These are phyloP conservation scores for Xiphophorus birchmanni DNA, from an alignment of 2,797 vertebrate species.

Conservation along the genomic window DNA sequence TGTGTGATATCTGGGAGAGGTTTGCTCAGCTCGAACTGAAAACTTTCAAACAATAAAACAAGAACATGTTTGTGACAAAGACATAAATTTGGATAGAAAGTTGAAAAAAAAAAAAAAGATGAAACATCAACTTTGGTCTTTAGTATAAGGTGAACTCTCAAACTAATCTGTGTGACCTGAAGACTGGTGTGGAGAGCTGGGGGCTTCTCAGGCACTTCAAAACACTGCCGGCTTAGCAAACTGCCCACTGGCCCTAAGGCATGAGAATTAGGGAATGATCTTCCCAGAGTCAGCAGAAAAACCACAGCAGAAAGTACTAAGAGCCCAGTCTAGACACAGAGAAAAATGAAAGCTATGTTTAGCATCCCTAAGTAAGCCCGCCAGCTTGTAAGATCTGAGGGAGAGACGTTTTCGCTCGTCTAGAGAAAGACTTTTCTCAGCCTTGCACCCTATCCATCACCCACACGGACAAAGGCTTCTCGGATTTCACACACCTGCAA, in stretches of 20 bases:
- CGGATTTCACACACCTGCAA: neutral
- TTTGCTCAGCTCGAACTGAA: neutral
- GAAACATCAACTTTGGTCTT: constrained; percentile 12
- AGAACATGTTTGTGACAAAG: neutral
- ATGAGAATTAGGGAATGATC: constrained; percentile 62
- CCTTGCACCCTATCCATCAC: constrained; percentile 23
- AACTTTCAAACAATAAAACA: neutral
- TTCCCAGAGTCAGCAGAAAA: constrained; percentile 49
- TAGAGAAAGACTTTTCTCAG: constrained; percentile 50
- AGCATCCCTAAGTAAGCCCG: constrained; percentile 61
- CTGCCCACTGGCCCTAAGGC: constrained; percentile 52
- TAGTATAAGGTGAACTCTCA: constrained; percentile 16
- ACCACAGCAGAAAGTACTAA: constrained; percentile 64
- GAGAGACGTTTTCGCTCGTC: constrained; percentile 47
- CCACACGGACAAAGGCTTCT: neutral
- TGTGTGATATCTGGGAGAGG: neutral
- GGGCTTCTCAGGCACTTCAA: constrained; percentile 47
- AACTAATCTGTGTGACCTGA: neutral
- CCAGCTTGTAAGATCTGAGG: constrained; percentile 70
- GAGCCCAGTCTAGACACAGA: constrained; percentile 74
- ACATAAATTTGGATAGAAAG: neutral
- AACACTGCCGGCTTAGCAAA: constrained; percentile 57
- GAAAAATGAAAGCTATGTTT: constrained; percentile 77
- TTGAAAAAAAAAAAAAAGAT: neutral
- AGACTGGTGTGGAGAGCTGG: neutral